These are phyloP conservation scores for Empis livida DNA, from an alignment of 2,888 invertebrate genomes.

Conservation along the genomic window DNA sequence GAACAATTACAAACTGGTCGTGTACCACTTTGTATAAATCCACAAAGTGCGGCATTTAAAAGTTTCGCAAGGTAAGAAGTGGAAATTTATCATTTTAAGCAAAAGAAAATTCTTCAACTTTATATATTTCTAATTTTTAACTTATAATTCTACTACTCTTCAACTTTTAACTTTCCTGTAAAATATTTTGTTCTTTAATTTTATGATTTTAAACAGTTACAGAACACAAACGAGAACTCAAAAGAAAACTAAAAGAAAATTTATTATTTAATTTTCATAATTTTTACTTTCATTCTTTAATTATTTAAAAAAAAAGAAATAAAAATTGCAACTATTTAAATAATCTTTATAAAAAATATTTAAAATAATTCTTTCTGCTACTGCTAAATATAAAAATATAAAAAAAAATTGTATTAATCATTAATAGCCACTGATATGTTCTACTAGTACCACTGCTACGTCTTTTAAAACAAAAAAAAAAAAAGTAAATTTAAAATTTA, in stretches of 20 bases:
- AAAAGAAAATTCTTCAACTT: too few species aligned
- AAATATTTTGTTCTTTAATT: too few species aligned
- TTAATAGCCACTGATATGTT: constrained; percentile 31
- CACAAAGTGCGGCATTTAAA: constrained; percentile 98
- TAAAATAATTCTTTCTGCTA: too few species aligned
- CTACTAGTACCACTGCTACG: constrained; percentile 34
- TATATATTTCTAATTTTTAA: too few species aligned
- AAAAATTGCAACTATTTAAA: too few species aligned
- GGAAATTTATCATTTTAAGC: too few species aligned
- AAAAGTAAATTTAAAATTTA: background rate
- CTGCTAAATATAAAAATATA: too few species aligned
- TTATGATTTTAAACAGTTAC: too few species aligned
- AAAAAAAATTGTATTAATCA: too few species aligned
- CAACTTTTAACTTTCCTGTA: too few species aligned
- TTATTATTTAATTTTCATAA: constrained; percentile 17
- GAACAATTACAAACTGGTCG: constrained; percentile 91
- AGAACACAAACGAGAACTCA: background rate
- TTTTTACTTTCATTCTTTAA: constrained; percentile 4
- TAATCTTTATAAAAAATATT: constrained; percentile 21
- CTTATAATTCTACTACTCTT: too few species aligned
- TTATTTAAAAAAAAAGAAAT: too few species aligned
- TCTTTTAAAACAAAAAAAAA: constrained; percentile 17
- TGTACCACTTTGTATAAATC: constrained; percentile 98
- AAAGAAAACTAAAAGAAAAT: constrained; percentile 2
- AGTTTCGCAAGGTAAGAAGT: constrained; percentile 97